Evolutionary conservation across 2,888 invertebrate species (phyloP).

Genomic region (Microdon myrmicae): DNA sequence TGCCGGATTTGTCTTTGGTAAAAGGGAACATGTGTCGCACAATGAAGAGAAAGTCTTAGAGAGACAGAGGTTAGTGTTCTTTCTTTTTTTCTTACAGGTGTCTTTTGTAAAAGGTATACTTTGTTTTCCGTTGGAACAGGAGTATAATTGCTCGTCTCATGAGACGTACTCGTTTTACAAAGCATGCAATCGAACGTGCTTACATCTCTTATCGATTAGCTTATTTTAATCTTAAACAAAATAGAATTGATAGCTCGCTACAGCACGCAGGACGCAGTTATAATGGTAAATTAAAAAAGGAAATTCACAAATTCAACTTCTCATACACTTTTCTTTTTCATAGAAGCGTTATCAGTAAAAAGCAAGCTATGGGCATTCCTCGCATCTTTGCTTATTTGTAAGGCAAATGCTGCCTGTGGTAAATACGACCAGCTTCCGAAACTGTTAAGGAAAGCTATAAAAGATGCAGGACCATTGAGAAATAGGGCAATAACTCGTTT

Average conservation of each 20-base stretch:
- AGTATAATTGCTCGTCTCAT: slow-evolving; percentile 54
- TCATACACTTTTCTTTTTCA: slow-evolving; percentile 16
- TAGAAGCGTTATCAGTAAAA: slow-evolving; percentile 55
- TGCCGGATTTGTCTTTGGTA: slow-evolving; percentile 1
- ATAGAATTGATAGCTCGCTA: slow-evolving; percentile 40
- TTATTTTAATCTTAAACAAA: slow-evolving; percentile 54
- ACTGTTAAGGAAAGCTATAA: slow-evolving; percentile 55
- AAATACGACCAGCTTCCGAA: slow-evolving; percentile 59
- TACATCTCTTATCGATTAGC: slow-evolving; percentile 59
- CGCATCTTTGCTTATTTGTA: slow-evolving; percentile 57
- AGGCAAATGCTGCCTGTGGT: slow-evolving; percentile 58
- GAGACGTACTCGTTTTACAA: slow-evolving; percentile 56
- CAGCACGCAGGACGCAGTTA: not conserved
- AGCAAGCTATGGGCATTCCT: slow-evolving; percentile 60
- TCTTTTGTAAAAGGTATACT: too few relatives aligned
- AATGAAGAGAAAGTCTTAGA: not conserved
- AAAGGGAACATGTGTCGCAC: not conserved
- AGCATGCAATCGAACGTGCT: slow-evolving; percentile 58
- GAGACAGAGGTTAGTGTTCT: not conserved
- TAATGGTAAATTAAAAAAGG: slow-evolving; percentile 7
- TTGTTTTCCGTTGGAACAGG: too few relatives aligned
- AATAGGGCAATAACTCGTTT: too few relatives aligned
- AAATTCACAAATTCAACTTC: not conserved
- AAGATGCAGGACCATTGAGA: too few relatives aligned
- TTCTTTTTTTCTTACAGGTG: not conserved